Conservation (phyloP, 2,797 vertebrate genomes). For the Geotrypetes seraphini region DNA sequence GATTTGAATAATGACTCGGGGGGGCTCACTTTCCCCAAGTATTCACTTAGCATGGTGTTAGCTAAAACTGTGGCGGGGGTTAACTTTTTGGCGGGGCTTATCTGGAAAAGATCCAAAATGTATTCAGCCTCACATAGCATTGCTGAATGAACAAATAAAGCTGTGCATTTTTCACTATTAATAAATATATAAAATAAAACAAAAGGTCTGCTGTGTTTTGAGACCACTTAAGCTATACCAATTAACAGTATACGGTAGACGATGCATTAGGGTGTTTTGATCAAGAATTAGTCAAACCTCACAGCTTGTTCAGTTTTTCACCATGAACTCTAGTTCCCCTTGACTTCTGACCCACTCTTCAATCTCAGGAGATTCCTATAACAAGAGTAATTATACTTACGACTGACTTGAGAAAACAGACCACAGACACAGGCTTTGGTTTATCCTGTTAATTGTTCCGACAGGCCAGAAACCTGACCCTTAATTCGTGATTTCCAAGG, state of each 20-base stretch:
- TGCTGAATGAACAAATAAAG: too few species aligned
- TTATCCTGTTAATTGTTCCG: constrained; percentile 33
- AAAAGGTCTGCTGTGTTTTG: too few species aligned
- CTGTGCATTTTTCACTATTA: too few species aligned
- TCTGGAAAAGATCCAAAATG: too few species aligned
- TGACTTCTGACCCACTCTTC: constrained; percentile 22
- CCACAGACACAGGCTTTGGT: constrained; percentile 21
- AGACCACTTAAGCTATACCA: too few species aligned
- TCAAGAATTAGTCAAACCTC: constrained; percentile 26
- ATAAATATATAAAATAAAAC: too few species aligned
- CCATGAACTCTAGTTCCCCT: constrained; percentile 16
- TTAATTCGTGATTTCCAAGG: constrained; percentile 29
- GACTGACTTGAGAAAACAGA: constrained; percentile 28
- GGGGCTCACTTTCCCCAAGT: too few species aligned
- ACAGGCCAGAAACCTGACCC: constrained; percentile 27
- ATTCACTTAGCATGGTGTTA: too few species aligned
- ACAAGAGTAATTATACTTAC: constrained; percentile 30
- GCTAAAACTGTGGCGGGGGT: too few species aligned
- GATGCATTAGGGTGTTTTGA: constrained; percentile 9
- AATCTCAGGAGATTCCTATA: constrained; percentile 17
- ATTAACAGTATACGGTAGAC: neutral
- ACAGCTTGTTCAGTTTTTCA: constrained; percentile 16
- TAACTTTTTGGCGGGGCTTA: too few species aligned
- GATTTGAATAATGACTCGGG: too few species aligned
- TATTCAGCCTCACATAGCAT: too few species aligned